Evolutionary conservation across 2,888 invertebrate genomes (phyloP), one percentile per base, ranked within the genome.

Genomic region (Tetranychus piercei): DNA sequence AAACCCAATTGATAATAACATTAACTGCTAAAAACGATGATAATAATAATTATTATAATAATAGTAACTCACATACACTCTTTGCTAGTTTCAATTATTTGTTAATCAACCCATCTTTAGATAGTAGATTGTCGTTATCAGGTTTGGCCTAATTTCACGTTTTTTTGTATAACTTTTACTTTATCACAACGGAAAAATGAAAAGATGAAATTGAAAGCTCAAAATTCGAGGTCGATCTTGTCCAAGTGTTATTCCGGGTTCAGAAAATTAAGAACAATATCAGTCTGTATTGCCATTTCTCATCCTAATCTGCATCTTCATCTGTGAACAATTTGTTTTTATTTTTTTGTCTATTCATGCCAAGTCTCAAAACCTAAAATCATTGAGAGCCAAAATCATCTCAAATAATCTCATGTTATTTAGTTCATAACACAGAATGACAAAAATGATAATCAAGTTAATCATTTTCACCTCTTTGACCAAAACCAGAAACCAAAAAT

Each of bases 301-400:
- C 55, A 55, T 3, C 55, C 15, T 55, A 55, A 55, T 55, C 55
- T 15, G 9, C 55, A 55, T 55, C 55, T 15, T 55, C 55, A 55
- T 15, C 15, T 15, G 55, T 55, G 15, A 55, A 55, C 9, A 55
- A 55, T 15, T 15, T 15, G 55, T 55, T 55, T 55, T 6, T 6
- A 3, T 55, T 55, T 55, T 55, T 15, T 55, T 15, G 34, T 34
- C 34, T 34, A 34, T 34, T 15, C 11, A 55, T 55, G 55, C 55
- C 55, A 55, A 55, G 55, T 55, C 55, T 55, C 55, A 55, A 55
- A 55, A 55, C 55, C 55, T 55, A 55, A 55, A 55, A 55, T 55
- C 55, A 55, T 15, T 15, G 9, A 15, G 55, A 55, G 55, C 55
- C 55, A 55, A 55, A 55, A 55, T 15, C 15, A 34, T 34, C 34